A percentile compares a stretch with the other conserved stretches of the same genome.
Evolutionary conservation across 1,140 invertebrate genomes (phyloP).

Genomic region (Thaumatotibia leucotreta): DNA sequence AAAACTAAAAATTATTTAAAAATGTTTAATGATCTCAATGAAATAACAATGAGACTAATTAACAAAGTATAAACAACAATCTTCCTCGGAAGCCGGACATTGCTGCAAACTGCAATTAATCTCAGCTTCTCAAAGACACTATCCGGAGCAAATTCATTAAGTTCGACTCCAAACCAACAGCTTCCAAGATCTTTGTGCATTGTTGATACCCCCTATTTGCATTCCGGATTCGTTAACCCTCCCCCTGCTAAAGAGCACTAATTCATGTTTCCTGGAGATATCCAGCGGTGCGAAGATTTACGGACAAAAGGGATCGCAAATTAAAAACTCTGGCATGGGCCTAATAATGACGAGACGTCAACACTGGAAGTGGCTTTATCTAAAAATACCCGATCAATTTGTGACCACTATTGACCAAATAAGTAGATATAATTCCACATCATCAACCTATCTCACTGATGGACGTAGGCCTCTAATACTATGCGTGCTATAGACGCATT

Average conservation of each 20-base stretch:
- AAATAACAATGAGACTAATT: neutral
- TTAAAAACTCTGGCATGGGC: slow-evolving; percentile 56
- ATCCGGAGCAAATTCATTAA: slow-evolving; percentile 9
- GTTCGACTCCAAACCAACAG: neutral
- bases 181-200: neutral
- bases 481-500: too few relatives aligned
- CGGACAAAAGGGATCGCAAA: slow-evolving; percentile 56
- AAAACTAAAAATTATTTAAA: too few relatives aligned
- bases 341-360: slow-evolving; percentile 37
- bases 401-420: too few relatives aligned
- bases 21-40: neutral
- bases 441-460: too few relatives aligned
- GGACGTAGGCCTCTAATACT: too few relatives aligned
- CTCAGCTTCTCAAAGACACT: neutral
- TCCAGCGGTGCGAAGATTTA: slow-evolving; percentile 55
- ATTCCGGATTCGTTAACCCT: slow-evolving; percentile 36
- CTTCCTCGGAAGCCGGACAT: neutral
- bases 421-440: too few relatives aligned
- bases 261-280: slow-evolving; percentile 65
- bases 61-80: neutral
- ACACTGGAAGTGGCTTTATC: slow-evolving; percentile 23
- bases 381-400: slow-evolving; percentile 2
- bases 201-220: slow-evolving; percentile 13
- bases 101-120: neutral
- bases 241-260: slow-evolving; percentile 43